Conservation (phyloP, 2,888 invertebrate species). For the Dasysyrphus tricinctus region DNA sequence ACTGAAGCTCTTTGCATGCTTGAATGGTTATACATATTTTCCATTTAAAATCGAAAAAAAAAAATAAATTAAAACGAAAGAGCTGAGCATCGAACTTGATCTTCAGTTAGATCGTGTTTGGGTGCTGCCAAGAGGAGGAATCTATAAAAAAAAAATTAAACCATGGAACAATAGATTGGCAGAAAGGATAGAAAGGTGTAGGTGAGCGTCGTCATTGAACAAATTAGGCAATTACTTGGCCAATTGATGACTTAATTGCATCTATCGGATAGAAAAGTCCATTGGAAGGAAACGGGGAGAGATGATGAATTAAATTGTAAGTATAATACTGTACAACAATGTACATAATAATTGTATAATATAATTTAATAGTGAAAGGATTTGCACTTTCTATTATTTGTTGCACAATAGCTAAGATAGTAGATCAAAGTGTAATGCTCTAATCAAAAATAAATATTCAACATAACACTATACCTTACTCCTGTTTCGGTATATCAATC, state of each 20-base stretch:
- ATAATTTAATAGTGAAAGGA: conserved; percentile 49
- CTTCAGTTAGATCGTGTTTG: conserved; percentile 49
- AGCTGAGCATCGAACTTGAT: conserved; percentile 51
- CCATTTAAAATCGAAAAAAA: conserved; percentile 5
- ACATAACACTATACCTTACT: not conserved
- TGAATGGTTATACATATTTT: conserved; percentile 18
- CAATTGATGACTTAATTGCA: conserved; percentile 69
- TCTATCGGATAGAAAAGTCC: not conserved
- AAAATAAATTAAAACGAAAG: conserved; percentile 36
- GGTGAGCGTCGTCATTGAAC: conserved; percentile 40
- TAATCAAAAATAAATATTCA: not conserved
- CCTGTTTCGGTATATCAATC: not conserved
- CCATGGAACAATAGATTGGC: not conserved
- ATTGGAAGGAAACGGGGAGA: not conserved
- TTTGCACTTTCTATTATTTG: conserved; percentile 19
- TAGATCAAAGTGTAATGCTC: conserved; percentile 19
- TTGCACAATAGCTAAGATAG: conserved; percentile 30
- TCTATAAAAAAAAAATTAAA: not conserved
- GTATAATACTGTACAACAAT: conserved; percentile 25
- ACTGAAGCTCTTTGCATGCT: conserved; percentile 35
- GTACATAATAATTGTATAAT: conserved; percentile 27
- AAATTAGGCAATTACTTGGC: conserved; percentile 51
- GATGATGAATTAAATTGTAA: conserved; percentile 22
- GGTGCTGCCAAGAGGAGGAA: not conserved
- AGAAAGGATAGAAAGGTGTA: conserved; percentile 53